Percentiles rank a stretch among this genome's conserved stretches.
Evolutionary conservation across 1,140 invertebrate genomes (phyloP).

Genomic region (Odontomachus brunneus): DNA sequence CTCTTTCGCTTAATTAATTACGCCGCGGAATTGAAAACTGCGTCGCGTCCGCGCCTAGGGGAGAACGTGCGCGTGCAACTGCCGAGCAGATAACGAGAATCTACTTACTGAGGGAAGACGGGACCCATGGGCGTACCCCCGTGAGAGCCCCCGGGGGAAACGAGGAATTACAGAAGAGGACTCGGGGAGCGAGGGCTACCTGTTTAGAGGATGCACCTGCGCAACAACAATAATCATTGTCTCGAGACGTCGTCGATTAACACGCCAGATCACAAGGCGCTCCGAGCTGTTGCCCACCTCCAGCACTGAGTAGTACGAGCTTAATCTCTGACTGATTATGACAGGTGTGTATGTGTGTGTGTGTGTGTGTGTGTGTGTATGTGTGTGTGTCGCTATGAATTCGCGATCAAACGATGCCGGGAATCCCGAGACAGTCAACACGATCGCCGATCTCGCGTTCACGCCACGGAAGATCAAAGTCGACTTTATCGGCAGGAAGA

Average conservation of each 20-base stretch:
- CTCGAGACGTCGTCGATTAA: constrained; percentile 65
- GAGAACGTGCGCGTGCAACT: constrained; percentile 50
- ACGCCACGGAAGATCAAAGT: too few species aligned
- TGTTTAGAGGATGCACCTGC: constrained; percentile 62
- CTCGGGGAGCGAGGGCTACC: background rate
- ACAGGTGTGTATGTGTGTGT: constrained; percentile 39
- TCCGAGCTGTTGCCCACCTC: constrained; percentile 43
- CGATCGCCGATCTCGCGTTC: too few species aligned
- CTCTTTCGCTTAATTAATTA: constrained; percentile 68
- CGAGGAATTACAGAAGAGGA: constrained; percentile 11
- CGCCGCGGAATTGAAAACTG: constrained; percentile 70
- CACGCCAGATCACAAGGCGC: constrained; percentile 74
- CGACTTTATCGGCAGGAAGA: too few species aligned
- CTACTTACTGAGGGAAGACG: constrained; percentile 57
- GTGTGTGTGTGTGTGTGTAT: constrained; percentile 28
- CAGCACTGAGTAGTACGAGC: background rate
- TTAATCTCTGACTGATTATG: constrained; percentile 72
- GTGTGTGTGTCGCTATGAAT: background rate
- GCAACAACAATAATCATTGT: constrained; percentile 64
- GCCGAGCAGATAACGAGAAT: constrained; percentile 65
- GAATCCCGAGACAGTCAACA: too few species aligned
- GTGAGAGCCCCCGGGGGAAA: constrained; percentile 1
- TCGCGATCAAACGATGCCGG: background rate
- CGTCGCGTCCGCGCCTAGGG: constrained; percentile 32
- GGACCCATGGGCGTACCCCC: background rate